Evolutionary conservation across 2,797 vertebrate species (phyloP).

Genomic region (Naso thynnoides): DNA sequence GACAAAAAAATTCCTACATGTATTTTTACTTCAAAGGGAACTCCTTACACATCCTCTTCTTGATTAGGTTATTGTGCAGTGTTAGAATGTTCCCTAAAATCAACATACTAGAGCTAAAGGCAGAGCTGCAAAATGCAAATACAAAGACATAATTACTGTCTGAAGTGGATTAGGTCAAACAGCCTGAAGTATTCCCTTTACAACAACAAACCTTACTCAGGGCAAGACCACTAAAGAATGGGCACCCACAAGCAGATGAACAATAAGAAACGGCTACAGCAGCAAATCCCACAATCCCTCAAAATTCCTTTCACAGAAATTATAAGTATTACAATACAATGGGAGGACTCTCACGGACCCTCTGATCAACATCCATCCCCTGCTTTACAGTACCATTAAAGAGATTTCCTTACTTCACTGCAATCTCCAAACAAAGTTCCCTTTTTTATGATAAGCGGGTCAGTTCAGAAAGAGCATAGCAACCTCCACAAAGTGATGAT

Average conservation of each 20-base stretch:
- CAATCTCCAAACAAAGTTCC: conserved; percentile 56
- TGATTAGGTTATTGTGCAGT: conserved; percentile 2
- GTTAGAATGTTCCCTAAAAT: conserved; percentile 30
- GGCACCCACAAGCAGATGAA: conserved; percentile 24
- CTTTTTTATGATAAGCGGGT: conserved; percentile 35
- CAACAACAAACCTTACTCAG: conserved; percentile 35
- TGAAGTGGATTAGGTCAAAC: conserved; percentile 25
- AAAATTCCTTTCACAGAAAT: conserved; percentile 71
- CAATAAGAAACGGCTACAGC: conserved; percentile 37
- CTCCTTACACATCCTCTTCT: background rate
- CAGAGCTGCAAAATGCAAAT: conserved; percentile 9
- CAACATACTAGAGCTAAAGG: conserved; percentile 14
- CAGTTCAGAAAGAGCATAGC: conserved; percentile 70
- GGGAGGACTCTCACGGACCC: conserved; percentile 38
- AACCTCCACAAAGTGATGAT: conserved; percentile 55
- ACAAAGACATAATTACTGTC: conserved; percentile 23
- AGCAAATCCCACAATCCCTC: conserved; percentile 61
- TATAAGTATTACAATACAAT: conserved; percentile 65
- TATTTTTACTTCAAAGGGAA: background rate
- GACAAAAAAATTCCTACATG: conserved; percentile 21
- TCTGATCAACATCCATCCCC: conserved; percentile 47
- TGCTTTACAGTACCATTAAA: conserved; percentile 34
- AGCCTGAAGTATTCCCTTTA: conserved; percentile 73
- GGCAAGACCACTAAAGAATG: conserved; percentile 40
- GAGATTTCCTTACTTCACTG: conserved; percentile 20